Conservation (phyloP, 2,113 vertebrate genomes). For the Benitochromis conjunctus region DNA sequence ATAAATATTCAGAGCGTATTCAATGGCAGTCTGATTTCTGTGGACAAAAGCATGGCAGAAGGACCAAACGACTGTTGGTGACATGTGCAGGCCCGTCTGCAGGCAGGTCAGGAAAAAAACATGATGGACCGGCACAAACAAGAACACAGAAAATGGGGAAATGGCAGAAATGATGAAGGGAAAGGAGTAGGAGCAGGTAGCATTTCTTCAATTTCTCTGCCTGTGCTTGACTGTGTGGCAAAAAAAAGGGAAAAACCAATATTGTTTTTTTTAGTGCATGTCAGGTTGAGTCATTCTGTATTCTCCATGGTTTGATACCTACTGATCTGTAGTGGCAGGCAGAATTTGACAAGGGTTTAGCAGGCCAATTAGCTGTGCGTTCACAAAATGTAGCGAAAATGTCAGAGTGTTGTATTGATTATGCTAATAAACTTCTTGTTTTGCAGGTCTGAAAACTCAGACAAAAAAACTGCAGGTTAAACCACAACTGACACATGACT, state of each 20-base stretch:
- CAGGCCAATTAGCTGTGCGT: slow-evolving; percentile 30
- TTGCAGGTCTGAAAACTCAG: slow-evolving; percentile 15
- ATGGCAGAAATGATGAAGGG: not conserved
- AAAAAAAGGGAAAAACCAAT: not conserved
- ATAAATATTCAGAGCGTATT: slow-evolving; percentile 34
- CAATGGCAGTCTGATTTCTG: slow-evolving; percentile 28
- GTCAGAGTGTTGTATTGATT: slow-evolving; percentile 48
- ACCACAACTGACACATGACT: not conserved
- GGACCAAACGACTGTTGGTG: slow-evolving; percentile 27
- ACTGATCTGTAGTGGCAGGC: not conserved
- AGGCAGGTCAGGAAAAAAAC: not conserved
- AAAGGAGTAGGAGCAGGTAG: not conserved
- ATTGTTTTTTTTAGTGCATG: not conserved
- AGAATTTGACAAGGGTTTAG: slow-evolving; percentile 13
- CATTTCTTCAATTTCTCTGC: not conserved
- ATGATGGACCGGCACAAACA: not conserved
- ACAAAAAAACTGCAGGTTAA: slow-evolving; percentile 16
- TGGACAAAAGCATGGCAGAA: slow-evolving; percentile 23
- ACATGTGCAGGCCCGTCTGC: slow-evolving; percentile 37
- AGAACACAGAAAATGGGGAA: not conserved
- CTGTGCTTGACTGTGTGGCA: not conserved
- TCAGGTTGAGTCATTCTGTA: not conserved
- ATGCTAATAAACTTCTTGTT: slow-evolving; percentile 31
- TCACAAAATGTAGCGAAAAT: slow-evolving; percentile 21
- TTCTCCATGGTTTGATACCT: not conserved